Base-by-base conservation (phyloP, 1,140 invertebrate species). In the Orchesella cincta region DNA sequence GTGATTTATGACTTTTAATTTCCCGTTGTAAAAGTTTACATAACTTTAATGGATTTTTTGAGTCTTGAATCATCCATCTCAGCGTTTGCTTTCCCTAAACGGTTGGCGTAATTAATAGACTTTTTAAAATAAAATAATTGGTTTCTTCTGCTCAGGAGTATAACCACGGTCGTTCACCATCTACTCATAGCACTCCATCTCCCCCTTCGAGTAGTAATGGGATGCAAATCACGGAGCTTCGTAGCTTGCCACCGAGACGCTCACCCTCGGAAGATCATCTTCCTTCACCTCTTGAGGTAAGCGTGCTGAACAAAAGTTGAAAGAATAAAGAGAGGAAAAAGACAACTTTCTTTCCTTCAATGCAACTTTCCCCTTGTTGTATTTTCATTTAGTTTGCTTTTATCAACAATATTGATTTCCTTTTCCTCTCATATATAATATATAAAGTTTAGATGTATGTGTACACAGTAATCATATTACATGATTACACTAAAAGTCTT, bases 211-310 rank as follows among this genome's bases (percentile, higher is more conserved):
- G 3, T 67, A 67, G 62, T 67, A 67, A 67, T 33, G 62, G 62
- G 31, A 67, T 67, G 62, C 62, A 67, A 67, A 67, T 67, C 62
- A 67, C 62, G 8, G 62, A 67, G 31, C 62, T 67, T 33, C 62
- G 62, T 5, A 18, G 62, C 23, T 29, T 67, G 62, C 62, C 62
- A 31, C 26, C 62, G 23, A 67, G 62, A 67, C 62, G 62, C 31
- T 31, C 62, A 67, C 62, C 62, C 62, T 67, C 62, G 12, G 62
- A 67, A 2, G 62, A 67, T 23, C 8, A 67, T 67, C 31, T 67
- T 29, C 31, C 62, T 31, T 67, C 62, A 31, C 62, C 62, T 31
- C 31, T 67, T 5, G 62, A 67, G 62, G 62, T 67, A 67, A 18
- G 23, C 8, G 39, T 14, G 23, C 14, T n/a, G 23, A 57, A 26